Evolutionary conservation across 2,797 vertebrate genomes (phyloP).

Genomic region (Petrocephalus schoutedeni): DNA sequence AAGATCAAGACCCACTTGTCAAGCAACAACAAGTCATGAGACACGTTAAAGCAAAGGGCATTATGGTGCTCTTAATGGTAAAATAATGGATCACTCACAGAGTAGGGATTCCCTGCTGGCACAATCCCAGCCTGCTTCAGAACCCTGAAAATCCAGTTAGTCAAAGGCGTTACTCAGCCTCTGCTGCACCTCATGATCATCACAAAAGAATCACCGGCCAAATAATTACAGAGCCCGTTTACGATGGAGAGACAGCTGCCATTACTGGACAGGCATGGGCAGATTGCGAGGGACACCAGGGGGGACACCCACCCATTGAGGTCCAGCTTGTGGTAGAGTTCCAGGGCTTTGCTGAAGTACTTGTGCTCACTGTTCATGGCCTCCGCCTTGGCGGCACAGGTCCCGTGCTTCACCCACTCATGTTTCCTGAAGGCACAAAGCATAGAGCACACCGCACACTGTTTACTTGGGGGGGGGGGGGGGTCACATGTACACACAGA

Average conservation of each 20-base stretch:
- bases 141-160: slow-evolving; percentile 55
- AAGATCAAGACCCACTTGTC: neutral
- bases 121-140: slow-evolving; percentile 70
- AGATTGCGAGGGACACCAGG: neutral
- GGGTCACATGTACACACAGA: too few relatives aligned
- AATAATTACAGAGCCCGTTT: neutral
- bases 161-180: neutral
- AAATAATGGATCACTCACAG: slow-evolving; percentile 56
- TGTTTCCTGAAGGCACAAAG: slow-evolving; percentile 71
- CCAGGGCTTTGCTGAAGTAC: slow-evolving; percentile 84
- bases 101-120: slow-evolving; percentile 71
- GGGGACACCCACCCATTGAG: slow-evolving; percentile 64
- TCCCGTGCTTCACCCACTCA: slow-evolving; percentile 93
- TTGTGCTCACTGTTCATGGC: slow-evolving; percentile 77
- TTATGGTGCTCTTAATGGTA: neutral
- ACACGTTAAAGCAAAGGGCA: neutral
- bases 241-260: neutral
- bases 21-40: neutral
- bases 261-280: too few relatives aligned
- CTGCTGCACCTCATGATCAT: neutral
- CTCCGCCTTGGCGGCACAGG: slow-evolving; percentile 77
- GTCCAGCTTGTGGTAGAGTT: slow-evolving; percentile 72
- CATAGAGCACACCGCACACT: neutral
- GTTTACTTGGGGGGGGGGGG: neutral
- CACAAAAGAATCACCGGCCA: neutral